Base-by-base conservation (phyloP, 2,797 vertebrate genomes). In the Phrynocephalus forsythii region DNA sequence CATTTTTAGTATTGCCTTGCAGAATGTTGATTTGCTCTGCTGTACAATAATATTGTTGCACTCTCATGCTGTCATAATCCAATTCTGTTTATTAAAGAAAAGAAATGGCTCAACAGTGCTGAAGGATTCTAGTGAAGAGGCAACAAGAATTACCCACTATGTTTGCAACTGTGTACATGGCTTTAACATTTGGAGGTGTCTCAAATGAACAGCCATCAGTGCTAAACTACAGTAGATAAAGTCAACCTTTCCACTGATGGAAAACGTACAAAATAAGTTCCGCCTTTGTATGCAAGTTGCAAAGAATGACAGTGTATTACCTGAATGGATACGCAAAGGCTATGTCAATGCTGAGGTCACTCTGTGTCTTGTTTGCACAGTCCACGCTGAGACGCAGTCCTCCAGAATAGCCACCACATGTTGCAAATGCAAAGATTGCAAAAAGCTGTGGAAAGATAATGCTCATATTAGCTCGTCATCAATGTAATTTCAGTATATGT, bases 371-470 rank as follows among this genome's bases (percentile, higher is more conserved):
- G 97, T 99, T 98, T 96, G 97, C 96, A 87, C 99, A 99, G 97
- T 99, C 98, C 96, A 99, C 98, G 89, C 99, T 98, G 93, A 99
- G 97, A 95, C 97, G 96, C 96, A 99, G 98, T 96, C 97, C 98
- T 92, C 99, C 99, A 13, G 98, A 98, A 96, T 99, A 99, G 92
- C 99, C 98, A 85, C 99, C 99, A 92, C 99, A 99, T 98, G 99
- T 99, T 94, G 98, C 98, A 96, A 99, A 99, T 69, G 99, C 98
- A 97, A 99, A 99, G 96, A 99, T 99, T 94, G 99, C 98, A 98
- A 99, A 99, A 96, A 99, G 97, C 99, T 99, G 97, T 84, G 20
- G 89, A 95, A 91, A 33, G 86, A 92, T 93, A 91, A 11, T 3
- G 44, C 90, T 85, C 1, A 90, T 88, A 90, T 93, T 0, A 13